Conservation (phyloP, 2,113 vertebrate species). For the Cyprinodon tularosa region DNA sequence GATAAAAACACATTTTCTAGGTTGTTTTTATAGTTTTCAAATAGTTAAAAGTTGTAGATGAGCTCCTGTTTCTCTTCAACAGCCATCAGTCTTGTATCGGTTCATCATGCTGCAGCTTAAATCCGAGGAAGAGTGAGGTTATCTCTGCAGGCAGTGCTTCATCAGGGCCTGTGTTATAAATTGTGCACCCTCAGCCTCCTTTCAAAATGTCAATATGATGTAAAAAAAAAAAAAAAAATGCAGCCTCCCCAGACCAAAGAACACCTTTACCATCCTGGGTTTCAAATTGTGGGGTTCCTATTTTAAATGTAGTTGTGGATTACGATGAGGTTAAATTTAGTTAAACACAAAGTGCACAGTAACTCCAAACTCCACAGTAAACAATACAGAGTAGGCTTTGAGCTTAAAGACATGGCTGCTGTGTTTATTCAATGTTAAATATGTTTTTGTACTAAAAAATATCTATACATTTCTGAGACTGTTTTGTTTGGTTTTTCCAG, state of each 20-base stretch:
- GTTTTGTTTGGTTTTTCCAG: slow-evolving; percentile 67
- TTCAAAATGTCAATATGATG: neutral
- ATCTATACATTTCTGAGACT: neutral
- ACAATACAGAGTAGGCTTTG: neutral
- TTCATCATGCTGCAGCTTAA: neutral
- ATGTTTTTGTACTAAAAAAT: neutral
- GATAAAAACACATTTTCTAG: too few species aligned
- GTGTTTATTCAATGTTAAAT: neutral
- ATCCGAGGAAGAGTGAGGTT: too few species aligned
- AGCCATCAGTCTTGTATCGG: neutral
- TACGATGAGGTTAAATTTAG: neutral
- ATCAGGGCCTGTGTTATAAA: neutral
- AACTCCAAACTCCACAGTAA: too few species aligned
- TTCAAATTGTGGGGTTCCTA: neutral
- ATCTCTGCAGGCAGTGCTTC: neutral
- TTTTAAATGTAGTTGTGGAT: neutral
- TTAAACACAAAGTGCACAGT: neutral
- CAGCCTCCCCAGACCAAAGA: neutral
- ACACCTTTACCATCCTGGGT: neutral
- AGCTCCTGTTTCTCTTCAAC: neutral
- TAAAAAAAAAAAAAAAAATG: neutral
- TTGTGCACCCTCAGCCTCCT: neutral
- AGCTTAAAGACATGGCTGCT: neutral
- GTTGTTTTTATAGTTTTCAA: neutral
- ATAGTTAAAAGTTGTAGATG: neutral